phyloP scores from a whole-genome alignment of 2,113 vertebrate genomes.

The Rhynchopsitta pachyrhyncha region DNA sequence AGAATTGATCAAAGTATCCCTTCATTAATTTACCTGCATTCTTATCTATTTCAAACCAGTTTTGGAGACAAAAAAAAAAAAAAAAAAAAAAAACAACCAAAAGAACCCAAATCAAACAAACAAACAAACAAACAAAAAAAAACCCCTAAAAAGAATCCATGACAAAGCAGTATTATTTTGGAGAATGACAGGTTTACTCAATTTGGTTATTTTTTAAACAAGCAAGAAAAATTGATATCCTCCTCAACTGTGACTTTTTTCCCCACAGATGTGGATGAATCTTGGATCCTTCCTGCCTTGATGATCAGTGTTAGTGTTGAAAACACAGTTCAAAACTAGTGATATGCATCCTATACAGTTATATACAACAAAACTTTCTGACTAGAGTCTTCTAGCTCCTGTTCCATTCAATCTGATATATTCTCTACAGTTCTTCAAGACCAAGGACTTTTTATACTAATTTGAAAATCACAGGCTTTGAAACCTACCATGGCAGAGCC shows the following conservation, averaged over 20 bases:
- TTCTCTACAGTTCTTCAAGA: background rate
- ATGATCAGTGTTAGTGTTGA: background rate
- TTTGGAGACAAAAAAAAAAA: background rate
- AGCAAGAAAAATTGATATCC: background rate
- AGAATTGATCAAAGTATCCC: background rate
- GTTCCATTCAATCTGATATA: background rate
- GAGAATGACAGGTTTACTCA: background rate
- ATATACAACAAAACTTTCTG: background rate
- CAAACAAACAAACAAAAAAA: background rate
- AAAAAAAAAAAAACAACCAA: background rate
- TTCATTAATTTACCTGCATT: background rate
- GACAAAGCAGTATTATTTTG: background rate
- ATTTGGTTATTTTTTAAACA: background rate
- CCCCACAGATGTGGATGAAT: background rate
- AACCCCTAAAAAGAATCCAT: background rate
- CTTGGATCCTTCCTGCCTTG: accelerated
- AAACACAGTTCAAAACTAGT: background rate
- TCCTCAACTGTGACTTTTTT: background rate
- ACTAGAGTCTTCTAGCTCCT: background rate
- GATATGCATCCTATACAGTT: background rate
- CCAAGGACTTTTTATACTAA: background rate
- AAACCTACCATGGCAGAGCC: background rate
- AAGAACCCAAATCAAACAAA: background rate
- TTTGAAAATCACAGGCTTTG: background rate
- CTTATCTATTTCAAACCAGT: background rate